A percentile compares a stretch with the other conserved stretches of the same genome.
phyloP scores from a whole-genome alignment of 1,140 invertebrate species.

The Papilio polyxenes region DNA sequence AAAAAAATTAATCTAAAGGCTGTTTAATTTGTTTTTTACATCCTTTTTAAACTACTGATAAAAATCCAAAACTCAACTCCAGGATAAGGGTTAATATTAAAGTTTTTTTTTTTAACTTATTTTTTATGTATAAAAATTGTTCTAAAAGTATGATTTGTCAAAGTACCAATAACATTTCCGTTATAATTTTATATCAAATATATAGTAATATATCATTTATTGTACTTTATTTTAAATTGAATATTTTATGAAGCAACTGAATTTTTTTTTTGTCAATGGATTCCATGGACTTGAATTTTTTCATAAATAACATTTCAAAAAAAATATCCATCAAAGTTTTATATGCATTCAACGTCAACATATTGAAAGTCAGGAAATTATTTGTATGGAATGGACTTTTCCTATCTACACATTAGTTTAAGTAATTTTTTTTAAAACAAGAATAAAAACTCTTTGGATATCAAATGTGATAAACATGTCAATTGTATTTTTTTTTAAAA shows the following conservation, averaged over 20 bases:
- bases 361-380: neutral
- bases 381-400: constrained; percentile 32
- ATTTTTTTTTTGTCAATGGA: neutral
- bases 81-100: neutral
- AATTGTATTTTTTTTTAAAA: no score
- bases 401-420: constrained; percentile 12
- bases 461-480: neutral
- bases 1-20: no score
- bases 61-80: no score
- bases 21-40: no score
- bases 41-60: no score
- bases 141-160: constrained; percentile 25
- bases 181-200: constrained; percentile 35
- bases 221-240: constrained; percentile 23
- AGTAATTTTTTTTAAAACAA: neutral
- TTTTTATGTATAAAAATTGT: neutral
- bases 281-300: neutral
- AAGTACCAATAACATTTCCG: constrained; percentile 1
- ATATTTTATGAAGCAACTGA: neutral
- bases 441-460: neutral
- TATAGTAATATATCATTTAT: constrained; percentile 32
- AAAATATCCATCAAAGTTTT: neutral
- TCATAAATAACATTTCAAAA: neutral
- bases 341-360: neutral
- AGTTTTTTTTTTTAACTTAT: neutral